These are phyloP conservation scores for Glossophaga mutica DNA, from an alignment of 2,797 vertebrate genomes.

Conservation along the genomic window DNA sequence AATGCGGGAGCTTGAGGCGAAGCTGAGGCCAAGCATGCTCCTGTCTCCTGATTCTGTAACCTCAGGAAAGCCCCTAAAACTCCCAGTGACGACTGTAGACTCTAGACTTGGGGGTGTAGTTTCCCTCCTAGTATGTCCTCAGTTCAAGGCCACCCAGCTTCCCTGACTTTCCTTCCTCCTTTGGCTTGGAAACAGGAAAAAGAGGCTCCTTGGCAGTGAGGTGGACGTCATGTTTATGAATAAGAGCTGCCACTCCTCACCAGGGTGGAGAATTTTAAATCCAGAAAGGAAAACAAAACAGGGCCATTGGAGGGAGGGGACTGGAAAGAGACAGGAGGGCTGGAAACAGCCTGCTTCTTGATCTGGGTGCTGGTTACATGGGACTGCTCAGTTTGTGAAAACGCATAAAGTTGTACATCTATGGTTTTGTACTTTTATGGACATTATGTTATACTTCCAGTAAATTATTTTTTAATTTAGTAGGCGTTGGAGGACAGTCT, in stretches of 20 bases:
- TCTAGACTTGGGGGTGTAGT: neutral
- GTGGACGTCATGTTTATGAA: neutral
- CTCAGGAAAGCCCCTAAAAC: conserved; percentile 50
- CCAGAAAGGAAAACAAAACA: neutral
- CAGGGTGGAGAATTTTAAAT: neutral
- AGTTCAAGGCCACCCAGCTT: neutral
- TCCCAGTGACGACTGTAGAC: neutral
- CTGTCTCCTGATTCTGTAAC: neutral
- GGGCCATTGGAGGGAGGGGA: neutral
- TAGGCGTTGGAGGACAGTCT: neutral
- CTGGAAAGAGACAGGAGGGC: too few relatives aligned
- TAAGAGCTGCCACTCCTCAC: neutral
- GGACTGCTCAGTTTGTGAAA: neutral
- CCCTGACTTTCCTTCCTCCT: neutral
- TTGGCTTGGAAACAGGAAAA: neutral
- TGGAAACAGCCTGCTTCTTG: neutral
- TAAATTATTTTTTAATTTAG: neutral
- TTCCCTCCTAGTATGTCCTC: neutral
- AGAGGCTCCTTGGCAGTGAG: neutral
- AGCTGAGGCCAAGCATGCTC: neutral
- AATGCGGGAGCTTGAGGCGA: neutral
- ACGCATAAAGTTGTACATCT: neutral
- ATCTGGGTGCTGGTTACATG: neutral
- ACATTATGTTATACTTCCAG: neutral
- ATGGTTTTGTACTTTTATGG: neutral